These are phyloP conservation scores for Drosophila infuscata DNA, from an alignment of 2,888 invertebrate species.

Conservation along the genomic window DNA sequence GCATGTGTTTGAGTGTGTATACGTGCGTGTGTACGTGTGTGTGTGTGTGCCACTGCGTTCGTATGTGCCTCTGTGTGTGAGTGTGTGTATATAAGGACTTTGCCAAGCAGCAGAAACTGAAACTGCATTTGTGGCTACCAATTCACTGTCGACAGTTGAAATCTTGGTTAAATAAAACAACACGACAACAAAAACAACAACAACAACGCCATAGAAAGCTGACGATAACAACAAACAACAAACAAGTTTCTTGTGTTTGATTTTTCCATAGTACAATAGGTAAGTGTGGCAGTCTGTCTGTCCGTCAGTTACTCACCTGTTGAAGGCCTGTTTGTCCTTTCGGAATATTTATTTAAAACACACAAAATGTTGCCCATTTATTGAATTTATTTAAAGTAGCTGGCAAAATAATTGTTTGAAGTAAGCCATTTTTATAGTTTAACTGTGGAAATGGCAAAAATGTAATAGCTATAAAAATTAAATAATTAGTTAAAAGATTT, in stretches of 20 bases:
- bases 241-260: background rate
- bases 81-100: slow-evolving; percentile 32
- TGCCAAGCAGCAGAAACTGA: slow-evolving; percentile 17
- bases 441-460: background rate
- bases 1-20: slow-evolving; percentile 6
- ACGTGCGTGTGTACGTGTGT: background rate
- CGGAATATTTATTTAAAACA: background rate
- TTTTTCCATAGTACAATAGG: slow-evolving; percentile 25
- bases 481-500: background rate
- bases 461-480: background rate
- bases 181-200: background rate
- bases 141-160: slow-evolving; percentile 19
- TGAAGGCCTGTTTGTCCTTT: slow-evolving; percentile 38
- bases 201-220: background rate
- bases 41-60: background rate
- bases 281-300: slow-evolving; percentile 36
- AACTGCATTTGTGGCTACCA: slow-evolving; percentile 18
- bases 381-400: background rate
- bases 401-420: background rate
- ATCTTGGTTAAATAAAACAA: slow-evolving; percentile 29
- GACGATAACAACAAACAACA: slow-evolving; percentile 14
- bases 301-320: slow-evolving; percentile 59
- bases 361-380: background rate
- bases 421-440: background rate
- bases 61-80: slow-evolving; percentile 1